Evolutionary conservation across 2,113 vertebrate genomes (phyloP).

Genomic region (Semnopithecus entellus): DNA sequence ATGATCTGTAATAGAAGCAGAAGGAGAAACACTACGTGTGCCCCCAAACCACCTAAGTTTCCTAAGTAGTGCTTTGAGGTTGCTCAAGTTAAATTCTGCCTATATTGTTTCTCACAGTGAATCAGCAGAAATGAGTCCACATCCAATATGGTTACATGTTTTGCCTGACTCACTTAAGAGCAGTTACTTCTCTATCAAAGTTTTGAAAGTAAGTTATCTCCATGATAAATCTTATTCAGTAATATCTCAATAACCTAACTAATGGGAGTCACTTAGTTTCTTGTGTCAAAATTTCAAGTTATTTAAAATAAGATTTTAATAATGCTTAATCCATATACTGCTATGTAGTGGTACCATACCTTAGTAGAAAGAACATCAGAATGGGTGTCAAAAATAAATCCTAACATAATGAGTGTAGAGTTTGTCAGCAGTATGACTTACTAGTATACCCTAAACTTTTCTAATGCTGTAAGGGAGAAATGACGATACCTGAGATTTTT

Average conservation of each 20-base stretch:
- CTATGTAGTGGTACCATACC: not conserved
- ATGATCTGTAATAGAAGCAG: constrained; percentile 29
- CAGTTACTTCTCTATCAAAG: not conserved
- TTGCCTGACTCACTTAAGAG: not conserved
- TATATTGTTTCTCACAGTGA: not conserved
- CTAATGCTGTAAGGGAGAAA: not conserved
- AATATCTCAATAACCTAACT: not conserved
- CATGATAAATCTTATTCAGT: not conserved
- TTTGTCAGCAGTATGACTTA: not conserved
- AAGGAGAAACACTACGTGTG: constrained; percentile 18
- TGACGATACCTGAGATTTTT: not conserved
- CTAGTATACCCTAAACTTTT: not conserved
- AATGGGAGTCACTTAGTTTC: not conserved
- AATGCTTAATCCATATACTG: not conserved
- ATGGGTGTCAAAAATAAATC: not conserved
- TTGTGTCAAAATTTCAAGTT: constrained; percentile 1
- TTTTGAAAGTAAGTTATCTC: not conserved
- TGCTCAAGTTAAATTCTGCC: not conserved
- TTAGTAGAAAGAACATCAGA: not conserved
- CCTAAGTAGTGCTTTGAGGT: not conserved
- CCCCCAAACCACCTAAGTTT: not conserved
- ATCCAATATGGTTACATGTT: not conserved
- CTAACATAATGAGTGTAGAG: not conserved
- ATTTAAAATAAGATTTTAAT: not conserved
- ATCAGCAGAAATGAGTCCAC: not conserved